A percentile compares a stretch with the other conserved stretches of the same genome.
phyloP scores from a whole-genome alignment of 2,113 vertebrate species.

The Hystrix cristata region DNA sequence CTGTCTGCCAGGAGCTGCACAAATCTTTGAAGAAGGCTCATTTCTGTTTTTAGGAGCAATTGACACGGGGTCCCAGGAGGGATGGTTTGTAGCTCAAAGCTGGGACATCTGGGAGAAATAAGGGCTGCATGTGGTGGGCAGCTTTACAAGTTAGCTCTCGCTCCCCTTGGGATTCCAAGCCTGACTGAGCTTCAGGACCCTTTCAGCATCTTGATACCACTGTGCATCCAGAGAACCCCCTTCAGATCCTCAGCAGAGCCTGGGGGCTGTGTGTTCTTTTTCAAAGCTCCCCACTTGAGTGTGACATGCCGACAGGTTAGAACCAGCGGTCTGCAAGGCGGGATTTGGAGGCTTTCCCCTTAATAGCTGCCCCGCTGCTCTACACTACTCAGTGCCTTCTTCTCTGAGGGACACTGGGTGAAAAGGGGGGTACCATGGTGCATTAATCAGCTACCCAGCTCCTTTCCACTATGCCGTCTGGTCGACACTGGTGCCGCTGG shows the following conservation, averaged over 20 bases:
- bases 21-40: slow-evolving; percentile 52
- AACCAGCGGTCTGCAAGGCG: neutral
- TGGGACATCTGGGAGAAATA: neutral
- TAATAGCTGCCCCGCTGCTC: fast-evolving
- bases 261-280: neutral
- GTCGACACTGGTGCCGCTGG: neutral
- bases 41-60: slow-evolving; percentile 64
- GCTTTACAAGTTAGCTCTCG: fast-evolving
- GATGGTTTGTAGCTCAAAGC: neutral
- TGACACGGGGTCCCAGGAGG: neutral
- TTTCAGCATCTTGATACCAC: neutral
- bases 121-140: neutral
- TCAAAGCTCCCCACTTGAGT: neutral
- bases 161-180: neutral
- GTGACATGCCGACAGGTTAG: neutral
- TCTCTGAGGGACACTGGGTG: neutral
- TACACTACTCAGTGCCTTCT: neutral
- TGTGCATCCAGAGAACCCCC: neutral
- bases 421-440: neutral
- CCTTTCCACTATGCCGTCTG: neutral
- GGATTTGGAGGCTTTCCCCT: neutral
- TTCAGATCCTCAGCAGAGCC: neutral
- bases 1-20: neutral
- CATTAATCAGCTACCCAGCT: neutral
- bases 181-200: neutral